Evolutionary conservation across 2,888 invertebrate species (phyloP).

Genomic region (Cancer borealis): DNA sequence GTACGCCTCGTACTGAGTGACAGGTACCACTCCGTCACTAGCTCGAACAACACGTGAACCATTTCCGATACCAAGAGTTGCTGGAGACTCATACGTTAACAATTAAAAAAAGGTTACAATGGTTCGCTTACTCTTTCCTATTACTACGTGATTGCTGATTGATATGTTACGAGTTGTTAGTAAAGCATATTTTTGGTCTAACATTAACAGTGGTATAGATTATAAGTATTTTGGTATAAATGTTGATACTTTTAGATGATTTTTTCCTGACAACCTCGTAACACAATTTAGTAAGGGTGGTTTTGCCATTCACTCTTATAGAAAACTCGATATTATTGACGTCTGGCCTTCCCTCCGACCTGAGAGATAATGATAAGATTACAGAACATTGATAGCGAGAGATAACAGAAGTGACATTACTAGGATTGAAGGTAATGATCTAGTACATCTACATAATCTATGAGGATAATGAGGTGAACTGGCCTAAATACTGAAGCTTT

Average conservation of each 20-base stretch:
- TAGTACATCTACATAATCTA: not conserved
- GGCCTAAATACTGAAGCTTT: not conserved
- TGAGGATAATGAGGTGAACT: not conserved
- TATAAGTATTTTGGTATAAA: not conserved
- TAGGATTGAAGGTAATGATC: not conserved
- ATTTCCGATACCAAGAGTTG: not conserved
- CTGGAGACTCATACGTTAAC: not conserved
- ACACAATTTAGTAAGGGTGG: not conserved
- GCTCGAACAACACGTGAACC: not conserved
- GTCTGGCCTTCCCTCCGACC: not conserved
- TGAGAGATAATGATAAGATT: slow-evolving; percentile 39
- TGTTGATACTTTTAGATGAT: not conserved
- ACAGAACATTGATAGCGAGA: not conserved
- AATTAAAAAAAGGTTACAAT: not conserved
- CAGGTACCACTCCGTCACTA: not conserved
- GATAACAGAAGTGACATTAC: not conserved
- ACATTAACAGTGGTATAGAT: not conserved
- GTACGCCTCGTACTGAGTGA: too few relatives aligned
- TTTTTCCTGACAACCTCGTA: not conserved
- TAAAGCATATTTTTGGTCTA: not conserved
- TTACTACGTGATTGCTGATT: not conserved
- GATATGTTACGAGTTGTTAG: not conserved
- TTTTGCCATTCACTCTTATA: not conserved
- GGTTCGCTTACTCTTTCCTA: not conserved
- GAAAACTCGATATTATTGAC: not conserved